phyloP scores from a whole-genome alignment of 2,797 vertebrate species.

The Dendrocincla fuliginosa region DNA sequence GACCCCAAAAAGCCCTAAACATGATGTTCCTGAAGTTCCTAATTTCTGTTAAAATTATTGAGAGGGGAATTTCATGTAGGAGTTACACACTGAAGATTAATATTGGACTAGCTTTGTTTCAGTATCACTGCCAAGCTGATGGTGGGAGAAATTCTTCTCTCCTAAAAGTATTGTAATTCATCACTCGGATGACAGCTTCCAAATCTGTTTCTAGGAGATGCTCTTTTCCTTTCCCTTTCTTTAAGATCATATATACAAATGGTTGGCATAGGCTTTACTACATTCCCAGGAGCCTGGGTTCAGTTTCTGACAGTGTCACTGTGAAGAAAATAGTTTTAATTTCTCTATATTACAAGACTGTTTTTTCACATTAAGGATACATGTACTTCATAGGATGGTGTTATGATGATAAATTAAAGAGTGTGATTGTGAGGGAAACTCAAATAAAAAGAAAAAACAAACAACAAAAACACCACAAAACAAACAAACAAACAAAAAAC shows the following conservation, averaged over 20 bases:
- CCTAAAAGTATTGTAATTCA: background rate
- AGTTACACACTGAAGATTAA: background rate
- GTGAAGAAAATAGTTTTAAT: background rate
- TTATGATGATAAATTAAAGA: background rate
- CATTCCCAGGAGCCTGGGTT: background rate
- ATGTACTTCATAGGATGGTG: background rate
- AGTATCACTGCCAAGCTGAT: background rate
- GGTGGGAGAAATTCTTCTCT: background rate
- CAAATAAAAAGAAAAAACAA: background rate
- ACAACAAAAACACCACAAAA: too few species aligned
- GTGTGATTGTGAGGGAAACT: background rate
- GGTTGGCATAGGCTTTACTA: rapidly evolving
- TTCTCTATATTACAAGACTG: background rate
- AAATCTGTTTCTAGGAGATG: background rate
- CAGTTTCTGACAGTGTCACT: background rate
- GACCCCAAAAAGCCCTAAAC: background rate
- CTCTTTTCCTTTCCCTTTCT: background rate
- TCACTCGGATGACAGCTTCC: background rate
- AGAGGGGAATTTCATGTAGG: background rate
- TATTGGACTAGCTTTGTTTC: background rate
- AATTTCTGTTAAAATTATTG: background rate
- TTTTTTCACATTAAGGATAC: background rate
- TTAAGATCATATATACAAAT: background rate
- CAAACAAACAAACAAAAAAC: background rate
- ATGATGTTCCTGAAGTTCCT: background rate